Base-by-base conservation (phyloP, 2,888 invertebrate species). In the Amblyteles armatorius region DNA sequence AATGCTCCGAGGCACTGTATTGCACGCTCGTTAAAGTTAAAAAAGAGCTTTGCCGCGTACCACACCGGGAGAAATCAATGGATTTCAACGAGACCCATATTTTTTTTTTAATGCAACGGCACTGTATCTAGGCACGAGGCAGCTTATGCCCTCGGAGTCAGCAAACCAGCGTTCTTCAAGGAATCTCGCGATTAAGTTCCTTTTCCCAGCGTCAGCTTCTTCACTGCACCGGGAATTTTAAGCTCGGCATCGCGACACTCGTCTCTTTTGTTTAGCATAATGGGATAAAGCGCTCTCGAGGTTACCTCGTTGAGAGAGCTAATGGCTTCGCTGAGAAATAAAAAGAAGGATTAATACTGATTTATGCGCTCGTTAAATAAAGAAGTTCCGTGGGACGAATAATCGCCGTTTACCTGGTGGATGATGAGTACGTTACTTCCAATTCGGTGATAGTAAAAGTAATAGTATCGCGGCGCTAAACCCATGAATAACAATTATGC, bases 201-300 rank as follows among this genome's bases (percentile, higher is more conserved):
- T 76, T 85, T 63, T 22, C 9, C 60, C 69, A 63, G 73, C 76
- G 13, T 13, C 82, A 85, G 82, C 67, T 79, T 72, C 79, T 82
- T 72, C 57, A 48, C 55, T 67, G 67, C 63, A 69, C 29, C 76
- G 48, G 50, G 60, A 50, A 77, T 79, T 82, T 63, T 76, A 50
- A 76, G 67, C 63, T 73, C 44, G 60, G 40, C 65, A 29, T 79
- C 68, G 40, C 57, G 72, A 79, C 79, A 74, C 85, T 79, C 71
- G 67, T 79, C 50, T 36, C 82, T 76, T 79, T 85, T 85, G 82
- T 82, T 85, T 63, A 79, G 73, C 79, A 85, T 82, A 85, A 85
- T 85, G 79, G 85, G 68, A 80, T 79, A 29, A 79, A 85, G 77
- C 68, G 44, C 79, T 68, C 79, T 77, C 68, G 52, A 73, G 57